Percentiles rank a stretch among this genome's conserved stretches.
phyloP scores from a whole-genome alignment of 2,113 vertebrate genomes.

The Struthio camelus region DNA sequence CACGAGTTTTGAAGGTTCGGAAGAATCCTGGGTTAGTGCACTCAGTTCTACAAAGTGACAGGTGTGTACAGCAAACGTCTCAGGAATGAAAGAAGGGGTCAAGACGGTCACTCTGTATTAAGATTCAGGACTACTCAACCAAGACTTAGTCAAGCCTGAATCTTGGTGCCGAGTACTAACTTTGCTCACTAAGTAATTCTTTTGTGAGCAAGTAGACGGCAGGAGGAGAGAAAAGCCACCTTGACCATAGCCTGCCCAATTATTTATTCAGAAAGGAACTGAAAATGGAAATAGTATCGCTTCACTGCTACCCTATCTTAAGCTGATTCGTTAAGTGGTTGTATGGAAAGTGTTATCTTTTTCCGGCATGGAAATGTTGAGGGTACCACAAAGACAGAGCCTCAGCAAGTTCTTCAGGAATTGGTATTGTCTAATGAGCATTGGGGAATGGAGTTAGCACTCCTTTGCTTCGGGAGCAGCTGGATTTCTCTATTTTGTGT shows the following conservation, averaged over 20 bases:
- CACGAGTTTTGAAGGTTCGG: not conserved
- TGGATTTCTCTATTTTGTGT: not conserved
- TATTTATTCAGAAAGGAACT: not conserved
- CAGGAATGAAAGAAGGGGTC: not conserved
- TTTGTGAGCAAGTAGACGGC: not conserved
- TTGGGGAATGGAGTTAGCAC: not conserved
- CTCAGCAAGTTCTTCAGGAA: not conserved
- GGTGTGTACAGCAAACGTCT: not conserved
- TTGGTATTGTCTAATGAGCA: not conserved
- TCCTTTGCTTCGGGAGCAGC: not conserved
- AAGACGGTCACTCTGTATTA: not conserved
- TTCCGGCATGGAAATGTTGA: not conserved
- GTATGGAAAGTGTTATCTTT: not conserved
- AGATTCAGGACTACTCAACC: not conserved
- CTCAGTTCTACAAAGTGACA: not conserved
- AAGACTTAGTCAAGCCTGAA: not conserved
- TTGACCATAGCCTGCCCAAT: not conserved
- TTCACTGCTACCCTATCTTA: not conserved
- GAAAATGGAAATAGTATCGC: no score
- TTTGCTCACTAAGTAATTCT: not conserved
- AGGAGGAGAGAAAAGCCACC: not conserved
- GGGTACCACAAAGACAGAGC: not conserved
- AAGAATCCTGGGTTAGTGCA: fast-evolving
- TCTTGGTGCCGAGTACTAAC: not conserved
- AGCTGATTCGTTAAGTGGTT: not conserved